Percentiles rank a stretch among this genome's conserved stretches.
These are phyloP conservation scores for Latrodectus geometricus DNA, from an alignment of 1,140 invertebrate genomes.

Conservation along the genomic window DNA sequence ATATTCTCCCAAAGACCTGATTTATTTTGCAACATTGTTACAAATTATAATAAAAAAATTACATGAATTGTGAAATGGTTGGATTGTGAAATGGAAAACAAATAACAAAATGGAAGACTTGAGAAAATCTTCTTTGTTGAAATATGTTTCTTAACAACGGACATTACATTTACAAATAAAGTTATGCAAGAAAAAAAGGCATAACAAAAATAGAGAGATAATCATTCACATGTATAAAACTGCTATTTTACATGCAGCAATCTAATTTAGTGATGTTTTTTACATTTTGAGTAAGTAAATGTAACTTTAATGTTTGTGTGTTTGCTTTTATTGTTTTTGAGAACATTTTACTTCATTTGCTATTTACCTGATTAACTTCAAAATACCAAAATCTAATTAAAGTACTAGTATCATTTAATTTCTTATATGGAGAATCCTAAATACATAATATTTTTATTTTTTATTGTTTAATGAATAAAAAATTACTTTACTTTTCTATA, in stretches of 20 bases:
- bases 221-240: not conserved
- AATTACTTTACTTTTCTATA: slow-evolving; percentile 9
- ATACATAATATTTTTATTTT: no score
- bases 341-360: no score
- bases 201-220: not conserved
- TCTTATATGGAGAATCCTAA: no score
- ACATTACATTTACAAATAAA: not conserved
- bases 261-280: not conserved
- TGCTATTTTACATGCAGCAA: not conserved
- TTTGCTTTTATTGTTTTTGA: no score
- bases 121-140: not conserved
- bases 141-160: not conserved
- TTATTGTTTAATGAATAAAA: not conserved
- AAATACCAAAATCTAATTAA: no score
- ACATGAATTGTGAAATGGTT: not conserved
- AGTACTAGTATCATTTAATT: no score
- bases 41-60: not conserved
- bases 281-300: no score
- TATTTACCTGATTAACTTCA: no score
- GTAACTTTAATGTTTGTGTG: no score
- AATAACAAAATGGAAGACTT: not conserved
- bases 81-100: not conserved
- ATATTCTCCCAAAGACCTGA: not conserved
- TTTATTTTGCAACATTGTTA: not conserved
- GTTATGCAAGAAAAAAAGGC: not conserved